Base-by-base conservation (phyloP, 2,113 vertebrate genomes). In the Ifrita kowaldi region DNA sequence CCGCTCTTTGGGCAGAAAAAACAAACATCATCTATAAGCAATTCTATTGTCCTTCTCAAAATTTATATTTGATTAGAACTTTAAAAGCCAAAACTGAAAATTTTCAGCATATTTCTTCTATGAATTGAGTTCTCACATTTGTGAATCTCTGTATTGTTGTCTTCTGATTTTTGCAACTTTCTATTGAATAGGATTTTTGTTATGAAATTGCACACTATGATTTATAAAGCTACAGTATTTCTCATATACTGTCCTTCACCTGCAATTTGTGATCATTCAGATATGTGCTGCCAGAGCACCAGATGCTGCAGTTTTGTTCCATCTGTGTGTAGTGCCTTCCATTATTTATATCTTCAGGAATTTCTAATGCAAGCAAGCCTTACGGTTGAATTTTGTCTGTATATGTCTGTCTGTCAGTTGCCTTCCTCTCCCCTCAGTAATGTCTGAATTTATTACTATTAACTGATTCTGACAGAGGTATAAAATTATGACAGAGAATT, bases 331-430 rank as follows among this genome's bases (percentile, higher is more conserved):
- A 84, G 21, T 90, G 32, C n/a, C 27, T 88, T 76, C 41, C 32
- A 62, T 85, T 90, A 60, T 87, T 95, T 94, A 76, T 64, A 71
- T 79, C 62, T 90, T 83, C 41, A 79, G 78, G 70, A 93, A 87
- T 87, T 91, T 94, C 90, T 71, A 57, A 76, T 85, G 49, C 47
- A 94, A 87, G 49, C 39, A 84, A 79, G 22, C 11, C 19, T 79
- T 75, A 53, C 6, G 41, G 65, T 63, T 82, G n/a, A 68, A 93
- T 94, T 95, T 90, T 85, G 30, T 90, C 85, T 95, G 70, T 93
- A 46, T 93, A 80, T 90, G 62, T 91, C 93, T 94, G 18, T 82
- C 87, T 94, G 78, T 93, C 78, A 85, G 28, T 76, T 83, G 41
- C 49, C 70, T 95, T 95, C 75, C 82, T 76, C 67, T 94, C 57